These are phyloP conservation scores for Tachyglossus aculeatus DNA, from an alignment of 2,797 vertebrate species.

Conservation along the genomic window DNA sequence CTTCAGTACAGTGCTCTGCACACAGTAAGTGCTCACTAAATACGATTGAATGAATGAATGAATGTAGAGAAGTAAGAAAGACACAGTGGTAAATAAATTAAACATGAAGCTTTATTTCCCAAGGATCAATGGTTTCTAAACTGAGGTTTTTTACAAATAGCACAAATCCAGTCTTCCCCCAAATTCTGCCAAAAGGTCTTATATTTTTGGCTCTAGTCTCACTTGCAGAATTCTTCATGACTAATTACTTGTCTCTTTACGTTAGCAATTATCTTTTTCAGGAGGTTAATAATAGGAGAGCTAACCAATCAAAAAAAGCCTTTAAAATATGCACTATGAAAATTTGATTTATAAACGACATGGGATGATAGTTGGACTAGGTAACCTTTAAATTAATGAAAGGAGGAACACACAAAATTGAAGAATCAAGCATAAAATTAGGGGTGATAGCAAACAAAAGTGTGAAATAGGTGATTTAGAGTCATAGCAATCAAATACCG, in stretches of 20 bases:
- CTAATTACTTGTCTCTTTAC: background rate
- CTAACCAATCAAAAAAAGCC: background rate
- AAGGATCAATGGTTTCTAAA: background rate
- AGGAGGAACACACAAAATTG: fast-evolving
- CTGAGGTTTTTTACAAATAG: background rate
- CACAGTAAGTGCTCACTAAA: too few relatives aligned
- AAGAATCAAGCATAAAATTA: background rate
- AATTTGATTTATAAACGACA: background rate
- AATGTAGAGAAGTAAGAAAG: background rate
- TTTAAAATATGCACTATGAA: background rate
- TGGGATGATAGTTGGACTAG: background rate
- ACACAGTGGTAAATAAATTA: background rate
- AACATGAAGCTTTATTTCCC: background rate
- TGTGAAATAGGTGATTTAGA: background rate
- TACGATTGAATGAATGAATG: too few relatives aligned
- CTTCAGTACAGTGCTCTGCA: too few relatives aligned
- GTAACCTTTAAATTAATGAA: background rate
- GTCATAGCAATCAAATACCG: background rate
- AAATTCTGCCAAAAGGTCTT: background rate
- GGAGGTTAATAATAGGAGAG: fast-evolving
- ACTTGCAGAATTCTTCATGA: background rate
- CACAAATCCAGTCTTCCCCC: background rate
- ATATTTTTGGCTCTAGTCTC: background rate
- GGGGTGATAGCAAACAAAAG: background rate
- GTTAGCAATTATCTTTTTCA: background rate